Percentiles rank a stretch among this genome's conserved stretches.
Evolutionary conservation across 2,113 vertebrate genomes (phyloP).

Genomic region (Scopus umbretta): DNA sequence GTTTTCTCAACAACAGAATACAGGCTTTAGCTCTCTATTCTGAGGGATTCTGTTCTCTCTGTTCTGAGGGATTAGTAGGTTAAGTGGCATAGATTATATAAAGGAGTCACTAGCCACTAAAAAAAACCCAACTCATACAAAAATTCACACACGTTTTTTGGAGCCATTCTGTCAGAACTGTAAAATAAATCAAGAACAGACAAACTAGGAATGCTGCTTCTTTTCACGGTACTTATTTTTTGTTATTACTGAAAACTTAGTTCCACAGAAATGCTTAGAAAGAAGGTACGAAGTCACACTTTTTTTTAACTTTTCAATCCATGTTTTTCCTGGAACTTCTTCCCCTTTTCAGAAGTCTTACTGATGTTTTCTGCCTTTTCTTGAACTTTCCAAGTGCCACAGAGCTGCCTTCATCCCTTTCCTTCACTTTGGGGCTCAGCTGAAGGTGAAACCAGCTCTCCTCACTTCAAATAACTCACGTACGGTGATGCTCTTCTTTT

Average conservation of each 20-base stretch:
- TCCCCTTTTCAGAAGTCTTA: background rate
- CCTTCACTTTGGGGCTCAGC: background rate
- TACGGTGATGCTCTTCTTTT: background rate
- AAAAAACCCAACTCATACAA: background rate
- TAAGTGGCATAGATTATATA: background rate
- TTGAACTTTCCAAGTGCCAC: background rate
- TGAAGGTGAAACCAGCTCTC: background rate
- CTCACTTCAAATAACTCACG: background rate
- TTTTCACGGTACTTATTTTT: background rate
- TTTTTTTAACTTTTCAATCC: background rate
- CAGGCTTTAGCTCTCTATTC: background rate
- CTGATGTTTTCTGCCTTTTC: background rate
- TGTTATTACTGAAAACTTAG: background rate
- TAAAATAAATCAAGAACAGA: background rate
- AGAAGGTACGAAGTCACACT: background rate
- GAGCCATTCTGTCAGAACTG: background rate
- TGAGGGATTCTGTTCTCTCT: background rate
- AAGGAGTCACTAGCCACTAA: background rate
- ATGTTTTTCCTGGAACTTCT: background rate
- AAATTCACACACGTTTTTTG: background rate
- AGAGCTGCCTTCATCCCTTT: background rate
- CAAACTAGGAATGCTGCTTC: background rate
- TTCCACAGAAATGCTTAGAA: background rate
- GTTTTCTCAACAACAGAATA: background rate
- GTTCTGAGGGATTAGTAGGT: background rate